A percentile compares a stretch with the other conserved stretches of the same genome.
Evolutionary conservation across 2,113 vertebrate genomes (phyloP).

Genomic region (Eptesicus fuscus): DNA sequence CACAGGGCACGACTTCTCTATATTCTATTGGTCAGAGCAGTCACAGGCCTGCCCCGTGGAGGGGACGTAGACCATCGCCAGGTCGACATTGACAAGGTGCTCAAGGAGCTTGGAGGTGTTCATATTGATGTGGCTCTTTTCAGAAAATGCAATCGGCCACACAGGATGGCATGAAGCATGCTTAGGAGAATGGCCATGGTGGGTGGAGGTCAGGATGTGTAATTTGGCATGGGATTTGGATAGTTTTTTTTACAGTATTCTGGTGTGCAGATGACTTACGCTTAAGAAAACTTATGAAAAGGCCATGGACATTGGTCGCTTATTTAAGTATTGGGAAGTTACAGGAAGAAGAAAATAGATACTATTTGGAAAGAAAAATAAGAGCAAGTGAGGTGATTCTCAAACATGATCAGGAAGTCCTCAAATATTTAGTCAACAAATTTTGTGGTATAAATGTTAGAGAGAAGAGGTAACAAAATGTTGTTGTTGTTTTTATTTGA

Average conservation of each 20-base stretch:
- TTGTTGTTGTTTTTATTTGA: not conserved
- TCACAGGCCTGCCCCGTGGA: not conserved
- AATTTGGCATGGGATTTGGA: not conserved
- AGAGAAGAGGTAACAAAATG: not conserved
- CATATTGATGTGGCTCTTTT: not conserved
- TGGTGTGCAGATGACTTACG: not conserved
- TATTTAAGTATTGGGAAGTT: not conserved
- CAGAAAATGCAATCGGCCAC: not conserved
- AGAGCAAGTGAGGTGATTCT: not conserved
- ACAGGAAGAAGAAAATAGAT: not conserved
- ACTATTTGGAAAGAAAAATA: not conserved
- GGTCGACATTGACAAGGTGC: accelerated
- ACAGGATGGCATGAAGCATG: not conserved
- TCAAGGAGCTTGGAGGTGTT: not conserved
- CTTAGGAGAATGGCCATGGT: not conserved
- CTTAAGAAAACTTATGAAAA: not conserved
- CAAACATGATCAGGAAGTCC: not conserved
- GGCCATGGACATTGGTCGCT: not conserved
- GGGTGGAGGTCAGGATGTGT: not conserved
- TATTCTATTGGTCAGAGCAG: not conserved
- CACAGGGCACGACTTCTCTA: not conserved
- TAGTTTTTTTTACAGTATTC: not conserved
- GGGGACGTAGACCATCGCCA: not conserved
- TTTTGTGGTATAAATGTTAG: not conserved
- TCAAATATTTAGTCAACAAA: not conserved